A percentile compares a stretch with the other conserved stretches of the same genome.
phyloP scores from a whole-genome alignment of 2,888 invertebrate species.

The Labia minor region DNA sequence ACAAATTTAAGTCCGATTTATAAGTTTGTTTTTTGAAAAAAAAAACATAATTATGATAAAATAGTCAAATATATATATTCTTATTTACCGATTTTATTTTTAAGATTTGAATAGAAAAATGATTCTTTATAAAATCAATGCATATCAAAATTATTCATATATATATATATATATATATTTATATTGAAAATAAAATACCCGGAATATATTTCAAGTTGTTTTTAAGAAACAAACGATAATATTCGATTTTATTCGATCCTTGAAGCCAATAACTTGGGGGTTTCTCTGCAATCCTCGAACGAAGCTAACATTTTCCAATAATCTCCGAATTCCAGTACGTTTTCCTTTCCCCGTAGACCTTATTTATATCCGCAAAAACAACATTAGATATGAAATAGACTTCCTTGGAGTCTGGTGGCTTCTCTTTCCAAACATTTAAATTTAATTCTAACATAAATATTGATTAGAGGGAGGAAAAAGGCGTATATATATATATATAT shows the following conservation, averaged over 20 bases:
- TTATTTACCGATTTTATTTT: background rate
- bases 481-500: no score
- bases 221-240: background rate
- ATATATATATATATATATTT: no score
- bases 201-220: no score
- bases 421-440: background rate
- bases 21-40: no score
- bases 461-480: background rate
- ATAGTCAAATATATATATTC: no score
- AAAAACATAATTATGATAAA: no score
- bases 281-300: background rate
- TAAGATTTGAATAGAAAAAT: background rate
- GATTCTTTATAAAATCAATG: background rate
- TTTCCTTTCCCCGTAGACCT: background rate
- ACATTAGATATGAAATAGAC: slow-evolving; percentile 3
- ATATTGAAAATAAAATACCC: no score
- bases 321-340: background rate
- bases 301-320: slow-evolving; percentile 7
- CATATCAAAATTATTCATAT: no score
- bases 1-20: no score
- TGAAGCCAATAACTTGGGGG: background rate
- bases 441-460: slow-evolving; percentile 7
- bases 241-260: background rate
- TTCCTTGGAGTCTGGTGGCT: background rate
- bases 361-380: slow-evolving; percentile 1